phyloP scores from a whole-genome alignment of 2,888 invertebrate species.

The Diarsia mendica region DNA sequence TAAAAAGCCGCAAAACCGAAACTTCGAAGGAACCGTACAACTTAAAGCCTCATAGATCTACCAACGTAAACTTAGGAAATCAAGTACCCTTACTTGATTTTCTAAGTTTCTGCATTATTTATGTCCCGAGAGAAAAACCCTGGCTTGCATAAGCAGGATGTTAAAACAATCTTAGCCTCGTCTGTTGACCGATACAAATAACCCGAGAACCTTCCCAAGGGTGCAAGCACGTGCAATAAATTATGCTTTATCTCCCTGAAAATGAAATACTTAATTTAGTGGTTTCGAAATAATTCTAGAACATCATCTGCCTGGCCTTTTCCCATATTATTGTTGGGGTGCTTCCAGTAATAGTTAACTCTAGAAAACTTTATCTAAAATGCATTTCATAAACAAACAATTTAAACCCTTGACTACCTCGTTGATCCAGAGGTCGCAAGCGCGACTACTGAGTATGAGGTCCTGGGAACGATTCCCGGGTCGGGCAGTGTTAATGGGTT shows the following conservation, averaged over 20 bases:
- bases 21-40: neutral
- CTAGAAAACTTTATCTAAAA: neutral
- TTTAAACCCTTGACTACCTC: neutral
- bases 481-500: too few species aligned
- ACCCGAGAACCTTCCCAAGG: neutral
- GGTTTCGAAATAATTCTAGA: neutral
- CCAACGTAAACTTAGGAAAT: neutral
- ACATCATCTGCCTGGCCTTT: neutral
- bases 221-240: neutral
- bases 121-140: conserved; percentile 1
- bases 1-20: neutral
- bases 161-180: neutral
- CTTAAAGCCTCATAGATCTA: neutral
- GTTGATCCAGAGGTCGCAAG: too few species aligned
- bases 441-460: too few species aligned
- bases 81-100: too few species aligned
- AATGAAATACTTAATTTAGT: neutral
- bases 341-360: too few species aligned
- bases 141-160: neutral
- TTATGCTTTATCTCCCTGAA: neutral
- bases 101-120: conserved; percentile 12
- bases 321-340: too few species aligned
- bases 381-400: neutral
- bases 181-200: neutral
- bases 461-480: too few species aligned